Evolutionary conservation across 2,888 invertebrate genomes (phyloP).

Genomic region (Crocallis elinguaria): DNA sequence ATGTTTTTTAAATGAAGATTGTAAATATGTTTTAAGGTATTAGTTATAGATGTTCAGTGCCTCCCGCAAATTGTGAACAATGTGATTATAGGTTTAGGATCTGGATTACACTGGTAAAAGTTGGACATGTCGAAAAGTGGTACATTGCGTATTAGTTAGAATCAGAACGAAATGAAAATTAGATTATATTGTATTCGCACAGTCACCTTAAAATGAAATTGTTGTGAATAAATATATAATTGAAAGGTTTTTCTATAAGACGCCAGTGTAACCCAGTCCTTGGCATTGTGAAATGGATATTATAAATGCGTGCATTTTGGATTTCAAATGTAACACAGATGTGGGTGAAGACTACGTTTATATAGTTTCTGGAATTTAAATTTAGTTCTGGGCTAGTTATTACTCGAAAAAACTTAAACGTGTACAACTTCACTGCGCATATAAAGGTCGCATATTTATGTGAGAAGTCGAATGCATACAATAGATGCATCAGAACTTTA

Average conservation of each 20-base stretch:
- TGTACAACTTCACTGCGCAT: too few relatives aligned
- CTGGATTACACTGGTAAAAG: constrained; percentile 24
- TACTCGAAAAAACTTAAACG: too few relatives aligned
- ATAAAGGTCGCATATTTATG: too few relatives aligned
- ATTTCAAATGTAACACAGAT: constrained; percentile 33
- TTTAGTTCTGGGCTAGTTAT: too few relatives aligned
- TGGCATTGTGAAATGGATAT: constrained; percentile 8
- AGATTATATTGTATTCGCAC: neutral
- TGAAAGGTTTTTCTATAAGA: neutral
- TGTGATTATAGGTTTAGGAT: constrained; percentile 6
- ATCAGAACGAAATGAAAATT: too few relatives aligned
- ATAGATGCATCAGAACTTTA: too few relatives aligned
- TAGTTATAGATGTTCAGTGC: constrained; percentile 58
- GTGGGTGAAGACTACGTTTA: constrained; percentile 29
- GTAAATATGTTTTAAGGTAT: constrained; percentile 53
- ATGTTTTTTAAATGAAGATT: constrained; percentile 44
- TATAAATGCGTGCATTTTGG: constrained; percentile 37
- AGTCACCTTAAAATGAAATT: too few relatives aligned
- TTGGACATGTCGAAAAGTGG: neutral
- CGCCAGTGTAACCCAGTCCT: constrained; percentile 20
- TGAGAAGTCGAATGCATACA: too few relatives aligned
- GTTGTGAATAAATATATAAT: neutral
- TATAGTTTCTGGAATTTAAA: neutral
- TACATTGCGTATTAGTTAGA: too few relatives aligned
- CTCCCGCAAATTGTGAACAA: constrained; percentile 37